Percentiles rank a stretch among this genome's conserved stretches.
Conservation (phyloP, 2,113 vertebrate genomes). For the Scomber colias region DNA sequence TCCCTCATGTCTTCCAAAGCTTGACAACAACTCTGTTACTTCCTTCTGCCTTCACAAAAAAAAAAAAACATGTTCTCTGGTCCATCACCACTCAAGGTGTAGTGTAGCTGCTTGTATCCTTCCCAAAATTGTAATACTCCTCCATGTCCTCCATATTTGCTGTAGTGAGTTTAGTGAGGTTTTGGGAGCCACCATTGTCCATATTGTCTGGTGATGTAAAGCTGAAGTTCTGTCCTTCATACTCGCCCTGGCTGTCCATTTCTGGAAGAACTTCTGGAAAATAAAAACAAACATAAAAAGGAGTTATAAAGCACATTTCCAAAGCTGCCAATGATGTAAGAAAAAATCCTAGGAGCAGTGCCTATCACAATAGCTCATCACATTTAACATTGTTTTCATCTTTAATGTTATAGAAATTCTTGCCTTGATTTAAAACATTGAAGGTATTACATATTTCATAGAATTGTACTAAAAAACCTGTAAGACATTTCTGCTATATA, state of each 20-base stretch:
- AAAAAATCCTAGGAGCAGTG: too few species aligned
- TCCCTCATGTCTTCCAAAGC: conserved; percentile 61
- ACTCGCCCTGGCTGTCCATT: conserved; percentile 91
- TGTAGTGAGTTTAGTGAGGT: conserved; percentile 88
- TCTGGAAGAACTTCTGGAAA: conserved; percentile 89
- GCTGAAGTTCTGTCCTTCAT: conserved; percentile 91
- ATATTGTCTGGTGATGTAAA: conserved; percentile 85
- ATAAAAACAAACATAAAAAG: conserved; percentile 4
- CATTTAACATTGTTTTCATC: too few species aligned
- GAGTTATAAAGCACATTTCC: not conserved
- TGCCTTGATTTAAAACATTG: not conserved
- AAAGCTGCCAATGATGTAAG: not conserved
- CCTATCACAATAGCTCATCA: not conserved
- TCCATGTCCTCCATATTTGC: conserved; percentile 96
- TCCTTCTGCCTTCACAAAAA: conserved; percentile 41
- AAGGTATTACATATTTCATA: not conserved
- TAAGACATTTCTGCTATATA: too few species aligned
- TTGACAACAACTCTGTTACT: conserved; percentile 46
- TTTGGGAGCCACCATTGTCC: conserved; percentile 85
- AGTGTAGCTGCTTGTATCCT: conserved; percentile 83
- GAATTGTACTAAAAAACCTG: not conserved
- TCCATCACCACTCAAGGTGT: conserved; percentile 74
- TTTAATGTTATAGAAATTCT: not conserved
- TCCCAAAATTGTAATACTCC: conserved; percentile 93
- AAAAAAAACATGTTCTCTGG: conserved; percentile 22